These are phyloP conservation scores for Triplophysa siluroides DNA, from an alignment of 2,113 vertebrate genomes.

Conservation along the genomic window DNA sequence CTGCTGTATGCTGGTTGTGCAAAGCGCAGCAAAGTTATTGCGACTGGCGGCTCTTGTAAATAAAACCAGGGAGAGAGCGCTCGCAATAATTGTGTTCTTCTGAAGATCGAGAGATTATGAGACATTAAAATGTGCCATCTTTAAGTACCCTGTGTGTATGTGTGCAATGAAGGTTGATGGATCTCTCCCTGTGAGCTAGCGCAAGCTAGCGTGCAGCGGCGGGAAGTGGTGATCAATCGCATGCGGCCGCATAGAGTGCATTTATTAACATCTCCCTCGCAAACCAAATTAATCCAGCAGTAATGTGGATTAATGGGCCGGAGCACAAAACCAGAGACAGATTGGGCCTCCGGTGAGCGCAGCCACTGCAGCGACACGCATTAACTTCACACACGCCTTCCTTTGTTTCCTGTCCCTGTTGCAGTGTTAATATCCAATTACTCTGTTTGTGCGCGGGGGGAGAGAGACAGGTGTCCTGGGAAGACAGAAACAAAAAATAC, in stretches of 20 bases:
- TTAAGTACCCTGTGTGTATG: conserved; percentile 29
- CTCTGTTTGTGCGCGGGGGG: not conserved
- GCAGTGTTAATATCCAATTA: conserved; percentile 44
- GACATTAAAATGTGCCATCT: conserved; percentile 47
- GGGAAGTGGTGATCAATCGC: conserved; percentile 52
- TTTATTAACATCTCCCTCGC: conserved; percentile 56
- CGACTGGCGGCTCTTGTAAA: not conserved
- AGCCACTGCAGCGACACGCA: conserved; percentile 12
- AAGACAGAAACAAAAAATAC: conserved; percentile 45
- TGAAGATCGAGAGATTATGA: conserved; percentile 46
- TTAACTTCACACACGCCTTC: conserved; percentile 38
- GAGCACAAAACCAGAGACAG: conserved; percentile 48
- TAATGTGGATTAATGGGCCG: conserved; percentile 56
- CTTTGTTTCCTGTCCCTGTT: conserved; percentile 47
- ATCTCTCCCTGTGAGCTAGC: conserved; percentile 35
- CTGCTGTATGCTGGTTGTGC: not conserved
- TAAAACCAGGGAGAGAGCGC: conserved; percentile 11
- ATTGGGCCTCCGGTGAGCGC: conserved; percentile 41
- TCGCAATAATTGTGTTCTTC: conserved; percentile 43
- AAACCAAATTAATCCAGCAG: conserved; percentile 58
- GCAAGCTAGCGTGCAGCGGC: conserved; percentile 20
- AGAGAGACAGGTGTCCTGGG: conserved; percentile 41
- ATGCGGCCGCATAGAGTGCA: conserved; percentile 45
- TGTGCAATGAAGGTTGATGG: conserved; percentile 18
- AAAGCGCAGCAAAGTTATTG: conserved; percentile 7